Evolutionary conservation across 2,888 invertebrate genomes (phyloP), one percentile per base, ranked within the genome.

Genomic region (Lithophane ornitopus): DNA sequence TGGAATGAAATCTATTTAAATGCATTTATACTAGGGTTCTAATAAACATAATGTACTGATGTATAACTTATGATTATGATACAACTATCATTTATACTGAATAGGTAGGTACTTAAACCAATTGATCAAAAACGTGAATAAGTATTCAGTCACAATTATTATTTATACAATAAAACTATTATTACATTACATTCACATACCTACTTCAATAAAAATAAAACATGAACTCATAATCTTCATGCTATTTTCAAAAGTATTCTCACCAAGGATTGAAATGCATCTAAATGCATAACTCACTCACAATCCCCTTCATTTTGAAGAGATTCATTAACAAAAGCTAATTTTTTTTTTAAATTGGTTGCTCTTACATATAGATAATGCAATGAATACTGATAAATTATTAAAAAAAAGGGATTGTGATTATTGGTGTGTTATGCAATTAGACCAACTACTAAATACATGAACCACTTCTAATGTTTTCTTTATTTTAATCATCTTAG

Each of bases 1-100:
- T 87, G 87, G 87, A 87, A 87, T 87, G 87, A 87, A 88, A 85
- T 74, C 88, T 88, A 88, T 78, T 74, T 87, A 84, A 88, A 88
- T 88, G 87, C 85, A 84, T 74, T 74, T 54, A 82, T 12, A 80
- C 78, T 80, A 81, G 66, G 72, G 74, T 66, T 78, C 85, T 76
- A 78, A 75, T 76, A 80, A 74, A 85, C 61, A 72, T 76, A 71
- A 78, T 80, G 69, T 80, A 72, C 52, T 61, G 46, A 73, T 70
- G 58, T 70, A 74, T 19, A 74, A 67, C 66, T 65, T 69, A 76
- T 28, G 12, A 61, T 71, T 34, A 34, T 34, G 34, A 34, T 34
- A 46, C 56, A 63, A 49, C 41, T 68, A 77, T 59, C 8, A 22
- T 72, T 58, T 61, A 61, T 54, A 73, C 59, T 62, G 75, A 26